Conservation (phyloP, 2,113 vertebrate genomes). For the Nematolebias whitei region DNA sequence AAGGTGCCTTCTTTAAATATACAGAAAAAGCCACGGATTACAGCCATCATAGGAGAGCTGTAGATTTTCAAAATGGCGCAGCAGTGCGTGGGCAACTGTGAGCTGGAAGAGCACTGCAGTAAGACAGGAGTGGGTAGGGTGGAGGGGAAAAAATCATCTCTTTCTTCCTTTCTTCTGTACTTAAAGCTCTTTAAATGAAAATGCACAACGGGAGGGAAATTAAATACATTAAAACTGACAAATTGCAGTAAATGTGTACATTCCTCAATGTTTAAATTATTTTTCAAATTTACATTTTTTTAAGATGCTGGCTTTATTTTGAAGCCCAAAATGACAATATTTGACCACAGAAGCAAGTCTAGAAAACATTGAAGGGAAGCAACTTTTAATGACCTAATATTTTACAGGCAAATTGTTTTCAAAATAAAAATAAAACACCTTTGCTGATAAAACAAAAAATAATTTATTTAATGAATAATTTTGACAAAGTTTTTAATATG, state of each 20-base stretch:
- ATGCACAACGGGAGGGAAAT: neutral
- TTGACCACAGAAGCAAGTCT: no score
- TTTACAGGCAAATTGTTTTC: no score
- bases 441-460: no score
- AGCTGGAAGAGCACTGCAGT: slow-evolving; percentile 58
- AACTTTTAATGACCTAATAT: no score
- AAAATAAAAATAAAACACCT: no score
- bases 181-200: slow-evolving; percentile 2
- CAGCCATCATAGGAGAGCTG: slow-evolving; percentile 45
- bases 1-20: slow-evolving; percentile 35
- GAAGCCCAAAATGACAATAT: no score
- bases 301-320: no score
- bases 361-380: no score
- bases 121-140: slow-evolving; percentile 53
- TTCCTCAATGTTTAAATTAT: no score
- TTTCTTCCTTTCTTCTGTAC: slow-evolving; percentile 10
- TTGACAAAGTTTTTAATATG: no score
- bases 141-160: slow-evolving; percentile 32
- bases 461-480: no score
- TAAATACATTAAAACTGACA: neutral
- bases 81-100: slow-evolving; percentile 69
- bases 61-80: slow-evolving; percentile 72
- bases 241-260: neutral
- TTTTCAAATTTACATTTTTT: no score
- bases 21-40: slow-evolving; percentile 29